Conservation (phyloP, 1,140 invertebrate species). For the Drosophila serrata region DNA sequence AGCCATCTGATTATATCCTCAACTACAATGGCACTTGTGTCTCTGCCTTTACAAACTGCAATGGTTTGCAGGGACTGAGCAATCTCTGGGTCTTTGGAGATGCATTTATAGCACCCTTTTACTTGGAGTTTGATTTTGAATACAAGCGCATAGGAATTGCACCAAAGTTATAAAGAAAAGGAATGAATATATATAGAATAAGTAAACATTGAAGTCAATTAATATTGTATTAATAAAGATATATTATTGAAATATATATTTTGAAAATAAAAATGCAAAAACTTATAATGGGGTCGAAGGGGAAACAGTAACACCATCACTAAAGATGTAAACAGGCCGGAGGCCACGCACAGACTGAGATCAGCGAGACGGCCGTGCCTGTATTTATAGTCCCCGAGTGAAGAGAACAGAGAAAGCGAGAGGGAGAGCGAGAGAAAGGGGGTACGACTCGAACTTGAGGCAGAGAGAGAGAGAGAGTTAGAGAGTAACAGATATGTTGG, state of each 20-base stretch:
- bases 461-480: no score
- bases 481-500: no score
- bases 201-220: neutral
- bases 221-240: neutral
- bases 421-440: no score
- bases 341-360: no score
- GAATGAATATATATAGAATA: no score
- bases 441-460: no score
- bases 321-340: no score
- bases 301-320: no score
- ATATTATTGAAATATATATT: neutral
- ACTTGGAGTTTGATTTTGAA: constrained; percentile 49
- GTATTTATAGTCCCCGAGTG: no score
- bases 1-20: constrained; percentile 49
- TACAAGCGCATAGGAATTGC: constrained; percentile 53
- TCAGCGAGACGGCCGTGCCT: no score
- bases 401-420: no score
- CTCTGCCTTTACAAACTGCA: constrained; percentile 86
- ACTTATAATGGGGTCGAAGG: no score
- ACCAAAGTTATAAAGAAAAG: constrained; percentile 30
- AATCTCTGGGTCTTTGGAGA: constrained; percentile 53
- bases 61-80: constrained; percentile 87
- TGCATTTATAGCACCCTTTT: constrained; percentile 45
- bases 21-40: constrained; percentile 85
- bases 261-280: neutral